A percentile compares a stretch with the other conserved stretches of the same genome.
These are phyloP conservation scores for Chymomyza amoena DNA, from an alignment of 2,888 invertebrate species.

Conservation along the genomic window DNA sequence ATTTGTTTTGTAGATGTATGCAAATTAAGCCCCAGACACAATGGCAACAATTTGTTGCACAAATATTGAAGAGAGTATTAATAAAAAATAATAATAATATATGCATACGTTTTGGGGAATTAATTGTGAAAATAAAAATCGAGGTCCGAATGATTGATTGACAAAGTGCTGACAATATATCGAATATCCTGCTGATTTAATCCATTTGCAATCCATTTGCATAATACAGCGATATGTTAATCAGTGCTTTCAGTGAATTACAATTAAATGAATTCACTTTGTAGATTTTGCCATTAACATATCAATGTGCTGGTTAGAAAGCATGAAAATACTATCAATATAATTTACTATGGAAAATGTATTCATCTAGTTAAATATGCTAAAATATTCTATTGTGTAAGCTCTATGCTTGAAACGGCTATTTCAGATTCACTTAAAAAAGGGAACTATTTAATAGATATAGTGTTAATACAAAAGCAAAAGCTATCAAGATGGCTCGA, in stretches of 20 bases:
- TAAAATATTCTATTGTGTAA: not conserved
- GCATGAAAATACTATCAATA: not conserved
- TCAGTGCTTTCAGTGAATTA: not conserved
- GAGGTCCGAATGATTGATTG: not conserved
- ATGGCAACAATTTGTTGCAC: not conserved
- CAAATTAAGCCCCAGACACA: not conserved
- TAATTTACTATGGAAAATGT: not conserved
- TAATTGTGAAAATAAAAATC: not conserved
- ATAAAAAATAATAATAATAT: constrained; percentile 2
- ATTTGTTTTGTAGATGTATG: not conserved
- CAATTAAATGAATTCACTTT: not conserved
- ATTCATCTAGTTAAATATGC: not conserved
- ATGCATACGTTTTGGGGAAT: not conserved
- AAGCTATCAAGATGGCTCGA: too few species aligned
- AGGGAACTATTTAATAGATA: too few species aligned
- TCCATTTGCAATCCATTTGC: not conserved
- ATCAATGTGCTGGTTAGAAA: not conserved
- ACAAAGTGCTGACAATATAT: not conserved
- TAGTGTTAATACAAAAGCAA: too few species aligned
- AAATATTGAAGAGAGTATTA: not conserved
- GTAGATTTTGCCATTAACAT: not conserved
- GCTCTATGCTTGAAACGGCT: not conserved
- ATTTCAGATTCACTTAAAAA: not conserved
- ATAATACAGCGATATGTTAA: not conserved
- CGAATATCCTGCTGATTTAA: not conserved